Base-by-base conservation (phyloP, 1,140 invertebrate species). In the Drosophila elegans region DNA sequence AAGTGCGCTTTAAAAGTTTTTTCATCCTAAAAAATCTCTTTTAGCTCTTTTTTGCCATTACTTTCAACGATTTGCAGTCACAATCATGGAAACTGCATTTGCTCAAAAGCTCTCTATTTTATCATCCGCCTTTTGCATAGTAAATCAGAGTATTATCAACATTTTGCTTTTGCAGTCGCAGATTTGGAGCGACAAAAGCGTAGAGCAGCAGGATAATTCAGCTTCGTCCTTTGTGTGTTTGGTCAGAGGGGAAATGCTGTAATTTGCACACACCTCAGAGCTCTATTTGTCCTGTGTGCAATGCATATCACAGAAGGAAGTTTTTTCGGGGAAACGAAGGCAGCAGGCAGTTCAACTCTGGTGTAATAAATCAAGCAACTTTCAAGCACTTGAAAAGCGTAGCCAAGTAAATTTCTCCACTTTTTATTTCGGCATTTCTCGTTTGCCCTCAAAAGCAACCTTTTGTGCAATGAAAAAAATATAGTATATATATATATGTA, bases 351-450 rank as follows among this genome's bases (percentile, higher is more conserved):
- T 38, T 62, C 39, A 62, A 49, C 45, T 45, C 38, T 66, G 59
- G 80, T 62, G 61, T 80, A 89, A 89, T 89, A 89, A 89, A 89
- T 89, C 84, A 89, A 89, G 84, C 82, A 84, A 89, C 80, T 89
- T 89, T 78, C 80, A 78, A 80, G 85, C 74, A 80, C 84, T 89
- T 83, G 80, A 84, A 84, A 89, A 89, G 77, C 68, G 69, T 53
- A 74, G 54, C 68, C 64, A 89, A 88, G 76, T 79, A 77, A 79
- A 80, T 67, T 72, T 86, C 67, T 75, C 66, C 32, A 29, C 42
- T 41, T 56, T 45, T 41, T 52, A 21, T 21, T 32, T 46, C 39
- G 42, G 29, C 27, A 54, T 44, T 62, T 76, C 49, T 71, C 36
- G 52, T 60, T 56, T 66, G 77, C 71, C 57, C 59, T 73, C 78